Evolutionary conservation across 2,888 invertebrate species (phyloP), one percentile per base, ranked within the genome.

Genomic region (Zeuzera pyrina): DNA sequence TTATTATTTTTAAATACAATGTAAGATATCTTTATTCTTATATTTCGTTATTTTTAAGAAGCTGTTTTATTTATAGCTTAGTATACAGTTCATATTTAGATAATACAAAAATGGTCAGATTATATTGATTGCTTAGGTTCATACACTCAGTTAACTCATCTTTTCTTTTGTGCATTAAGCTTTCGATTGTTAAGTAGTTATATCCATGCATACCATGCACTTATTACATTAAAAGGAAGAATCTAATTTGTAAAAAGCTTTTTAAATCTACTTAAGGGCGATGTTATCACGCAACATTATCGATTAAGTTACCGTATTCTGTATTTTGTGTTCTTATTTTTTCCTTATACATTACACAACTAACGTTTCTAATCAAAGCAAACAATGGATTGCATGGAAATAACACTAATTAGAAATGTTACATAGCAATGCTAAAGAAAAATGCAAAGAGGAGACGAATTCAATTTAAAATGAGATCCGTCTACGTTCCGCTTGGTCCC

Each of bases 401-500:
- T 72, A 66, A 51, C 47, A 61, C 73, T 78, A 78, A 81, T 81
- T 81, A 81, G 72, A 76, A 68, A 64, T 58, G 70, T 69, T 66
- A 59, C 57, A 56, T 61, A 63, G 49, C 42, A 51, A 61, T 52
- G 54, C 55, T 49, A 64, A 64, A 62, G 67, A 68, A 69, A 68
- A 74, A 73, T 71, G 67, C 68, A 73, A n/a, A n/a, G n/a, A n/a
- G n/a, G 62, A 59, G 48, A 68, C 67, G 67, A 60, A 73, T 78
- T 76, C 76, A 78, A 78, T 81, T 78, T 69, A 64, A 81, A 78
- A 78, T 76, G 73, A 81, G 78, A 73, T 70, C 68, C 64, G 76
- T 76, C 78, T 76, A 65, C 78, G 77, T 73, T 73, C 72, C 71
- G 64, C 64, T 55, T 59, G 65, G 71, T 60, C 62, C 69, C 66